These are phyloP conservation scores for Forbesichthys agassizii DNA, from an alignment of 2,113 vertebrate species.

Conservation along the genomic window DNA sequence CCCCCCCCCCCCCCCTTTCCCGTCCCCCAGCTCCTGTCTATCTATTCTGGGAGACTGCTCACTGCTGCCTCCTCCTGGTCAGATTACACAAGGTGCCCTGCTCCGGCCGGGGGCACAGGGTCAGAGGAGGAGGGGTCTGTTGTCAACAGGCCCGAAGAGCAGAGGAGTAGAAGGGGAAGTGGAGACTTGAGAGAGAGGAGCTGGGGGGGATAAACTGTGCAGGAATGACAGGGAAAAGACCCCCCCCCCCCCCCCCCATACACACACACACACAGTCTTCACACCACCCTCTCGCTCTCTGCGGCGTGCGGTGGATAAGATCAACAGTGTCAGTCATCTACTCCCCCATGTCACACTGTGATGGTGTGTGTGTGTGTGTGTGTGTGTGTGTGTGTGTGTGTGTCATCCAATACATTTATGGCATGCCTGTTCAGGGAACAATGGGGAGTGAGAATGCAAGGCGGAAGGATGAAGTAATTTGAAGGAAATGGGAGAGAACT, in stretches of 20 bases:
- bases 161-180: slow-evolving; percentile 30
- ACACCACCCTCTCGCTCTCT: slow-evolving; percentile 42
- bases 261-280: slow-evolving; percentile 15
- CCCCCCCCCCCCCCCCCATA: slow-evolving; percentile 1
- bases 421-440: slow-evolving; percentile 50
- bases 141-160: slow-evolving; percentile 12
- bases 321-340: slow-evolving; percentile 88
- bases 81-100: too few relatives aligned
- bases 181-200: slow-evolving; percentile 26
- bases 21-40: slow-evolving; percentile 15
- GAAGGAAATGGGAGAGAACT: slow-evolving; percentile 12
- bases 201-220: slow-evolving; percentile 41
- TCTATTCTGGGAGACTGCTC: neutral
- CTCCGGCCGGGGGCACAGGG: too few relatives aligned
- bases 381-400: slow-evolving; percentile 42
- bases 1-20: slow-evolving; percentile 28
- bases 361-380: slow-evolving; percentile 71
- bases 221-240: slow-evolving; percentile 58
- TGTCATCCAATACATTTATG: slow-evolving; percentile 49
- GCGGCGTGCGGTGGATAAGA: slow-evolving; percentile 80
- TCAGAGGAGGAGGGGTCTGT: too few relatives aligned
- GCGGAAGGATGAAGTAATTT: neutral
- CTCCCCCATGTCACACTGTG: slow-evolving; percentile 88
- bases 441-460: slow-evolving; percentile 21
- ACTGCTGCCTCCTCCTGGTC: too few relatives aligned